Evolutionary conservation across 23 tunicate genomes (phyloP).

Genomic region (Botrylloides violaceus): DNA sequence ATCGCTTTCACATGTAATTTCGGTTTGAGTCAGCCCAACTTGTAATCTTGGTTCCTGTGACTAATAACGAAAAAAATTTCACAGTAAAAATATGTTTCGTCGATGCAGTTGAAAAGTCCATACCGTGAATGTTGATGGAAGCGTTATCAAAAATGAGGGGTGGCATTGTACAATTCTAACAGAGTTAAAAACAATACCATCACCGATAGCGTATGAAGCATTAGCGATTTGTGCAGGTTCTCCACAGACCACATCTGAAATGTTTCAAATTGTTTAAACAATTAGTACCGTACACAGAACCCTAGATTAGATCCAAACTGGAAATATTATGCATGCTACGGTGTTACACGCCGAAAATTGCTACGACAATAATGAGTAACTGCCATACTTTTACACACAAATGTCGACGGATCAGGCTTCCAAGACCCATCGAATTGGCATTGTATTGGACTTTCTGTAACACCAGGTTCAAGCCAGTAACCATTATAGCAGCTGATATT

Average conservation of each 20-base stretch:
- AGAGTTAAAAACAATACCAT: not conserved
- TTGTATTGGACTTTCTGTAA: constrained; percentile 3
- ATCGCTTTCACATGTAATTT: not conserved
- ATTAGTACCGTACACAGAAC: too few relatives aligned
- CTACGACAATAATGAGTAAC: too few relatives aligned
- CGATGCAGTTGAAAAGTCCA: not conserved
- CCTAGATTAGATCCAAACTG: too few relatives aligned
- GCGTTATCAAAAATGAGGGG: constrained; percentile 14
- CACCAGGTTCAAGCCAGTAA: constrained; percentile 43
- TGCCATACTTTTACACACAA: constrained; percentile 27
- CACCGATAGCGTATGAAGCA: not conserved
- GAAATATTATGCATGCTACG: too few relatives aligned
- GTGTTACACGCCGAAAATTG: too few relatives aligned
- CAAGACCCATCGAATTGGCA: constrained; percentile 42
- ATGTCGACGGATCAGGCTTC: constrained; percentile 28
- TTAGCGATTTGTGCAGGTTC: constrained; percentile 30
- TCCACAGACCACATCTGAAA: constrained; percentile 37
- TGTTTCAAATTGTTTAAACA: too few relatives aligned
- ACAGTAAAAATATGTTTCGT: not conserved
- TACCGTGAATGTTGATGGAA: not conserved
- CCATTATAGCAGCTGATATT: constrained; percentile 45
- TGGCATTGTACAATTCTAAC: constrained; percentile 6
- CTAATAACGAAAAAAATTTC: not conserved
- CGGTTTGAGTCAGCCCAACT: not conserved
- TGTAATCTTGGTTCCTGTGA: not conserved